Evolutionary conservation across 1,140 invertebrate species (phyloP), one percentile per base, ranked within the genome.

Genomic region (Trigoniulus corallinus): DNA sequence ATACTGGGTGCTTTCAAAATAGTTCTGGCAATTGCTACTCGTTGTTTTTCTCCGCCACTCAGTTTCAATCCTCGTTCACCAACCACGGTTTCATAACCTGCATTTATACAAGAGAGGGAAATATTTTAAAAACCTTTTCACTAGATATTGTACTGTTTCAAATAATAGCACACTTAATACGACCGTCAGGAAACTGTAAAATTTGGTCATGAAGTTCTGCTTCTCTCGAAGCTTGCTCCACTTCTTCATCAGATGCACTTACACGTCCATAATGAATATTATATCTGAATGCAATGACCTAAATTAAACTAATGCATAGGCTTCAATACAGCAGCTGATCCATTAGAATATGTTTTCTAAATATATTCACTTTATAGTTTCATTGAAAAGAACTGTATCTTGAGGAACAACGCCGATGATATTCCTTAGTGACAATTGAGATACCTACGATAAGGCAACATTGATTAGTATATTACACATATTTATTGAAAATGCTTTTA

Each of bases 351-450:
- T 20, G 7, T 44, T 7, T 4, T 24, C 7, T 18, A 7, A 51
- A 52, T 52, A 53, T 7, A 42, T 53, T 7, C 24, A 78, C 76
- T 78, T 80, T 43, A 97, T 91, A 15, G 84, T 81, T 61, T 91
- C 88, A 65, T 97, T 97, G 62, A 98, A 98, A 0, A 98, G 74
- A 22, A 97, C 92, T 15, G 92, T 96, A 62, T 98, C 93, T 67
- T 98, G 93, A 1, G 92, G 93, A 29, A 98, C 93, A 24, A 97
- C 89, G 29, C 91, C 92, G 58, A 92, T 86, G 18, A 73, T 69
- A 55, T 74, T 71, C 26, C 88, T 67, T 22, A 93, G 67, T 15
- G 84, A 84, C 41, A 74, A 70, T 63, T 89, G 87, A 41, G 73
- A 81, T 1, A 92, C 80, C 65, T 69, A 45, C 2, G n/a, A n/a